Percentiles rank a stretch among this genome's conserved stretches.
Evolutionary conservation across 2,113 vertebrate genomes (phyloP).

Genomic region (Pagrus major): DNA sequence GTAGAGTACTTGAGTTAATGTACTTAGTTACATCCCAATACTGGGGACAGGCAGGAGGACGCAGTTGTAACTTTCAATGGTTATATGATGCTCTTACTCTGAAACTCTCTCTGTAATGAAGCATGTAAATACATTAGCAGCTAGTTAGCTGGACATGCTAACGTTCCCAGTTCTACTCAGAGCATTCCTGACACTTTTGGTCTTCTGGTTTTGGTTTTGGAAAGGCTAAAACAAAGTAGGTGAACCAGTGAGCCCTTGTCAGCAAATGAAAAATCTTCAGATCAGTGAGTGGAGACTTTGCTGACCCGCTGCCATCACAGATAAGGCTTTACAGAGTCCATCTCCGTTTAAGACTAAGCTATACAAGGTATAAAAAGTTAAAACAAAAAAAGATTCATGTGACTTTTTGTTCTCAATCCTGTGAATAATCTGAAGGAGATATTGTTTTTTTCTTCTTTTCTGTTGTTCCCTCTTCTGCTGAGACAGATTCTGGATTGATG

Average conservation of each 20-base stretch:
- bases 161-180: background rate
- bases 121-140: too few relatives aligned
- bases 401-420: background rate
- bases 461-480: background rate
- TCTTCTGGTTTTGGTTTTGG: background rate
- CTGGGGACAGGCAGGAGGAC: too few relatives aligned
- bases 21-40: too few relatives aligned
- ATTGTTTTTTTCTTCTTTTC: background rate
- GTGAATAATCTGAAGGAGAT: background rate
- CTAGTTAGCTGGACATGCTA: background rate
- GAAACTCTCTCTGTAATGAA: too few relatives aligned
- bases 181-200: background rate
- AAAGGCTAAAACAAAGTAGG: background rate
- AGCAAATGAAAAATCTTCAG: constrained; percentile 30
- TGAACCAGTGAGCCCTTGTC: background rate
- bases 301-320: constrained; percentile 17
- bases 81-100: too few relatives aligned
- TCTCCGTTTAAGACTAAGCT: background rate
- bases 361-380: background rate
- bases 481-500: background rate
- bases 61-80: too few relatives aligned
- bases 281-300: constrained; percentile 46
- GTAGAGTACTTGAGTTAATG: too few relatives aligned
- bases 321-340: constrained; percentile 18
- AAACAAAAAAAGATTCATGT: background rate